phyloP scores from a whole-genome alignment of 2,797 vertebrate species.

The Pseudochirops cupreus region DNA sequence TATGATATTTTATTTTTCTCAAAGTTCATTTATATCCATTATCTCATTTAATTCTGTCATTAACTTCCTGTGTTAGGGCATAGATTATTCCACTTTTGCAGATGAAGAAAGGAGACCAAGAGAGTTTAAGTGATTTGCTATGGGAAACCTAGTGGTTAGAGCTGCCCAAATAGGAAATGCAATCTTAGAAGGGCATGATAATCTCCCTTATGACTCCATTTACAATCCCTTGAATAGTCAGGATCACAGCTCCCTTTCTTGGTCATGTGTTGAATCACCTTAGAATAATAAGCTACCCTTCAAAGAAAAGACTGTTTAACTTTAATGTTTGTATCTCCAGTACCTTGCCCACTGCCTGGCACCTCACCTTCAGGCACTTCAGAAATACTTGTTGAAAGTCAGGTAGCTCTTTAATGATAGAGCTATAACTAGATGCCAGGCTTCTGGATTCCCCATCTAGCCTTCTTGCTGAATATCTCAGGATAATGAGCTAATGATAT shows the following conservation, averaged over 20 bases:
- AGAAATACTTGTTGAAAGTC: background rate
- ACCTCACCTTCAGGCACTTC: background rate
- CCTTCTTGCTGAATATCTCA: background rate
- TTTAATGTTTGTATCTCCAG: too few species aligned
- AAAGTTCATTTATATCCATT: background rate
- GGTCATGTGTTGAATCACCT: background rate
- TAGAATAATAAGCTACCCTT: background rate
- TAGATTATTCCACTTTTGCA: background rate
- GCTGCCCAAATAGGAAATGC: background rate
- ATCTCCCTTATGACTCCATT: background rate
- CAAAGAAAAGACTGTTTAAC: background rate
- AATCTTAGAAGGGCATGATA: background rate
- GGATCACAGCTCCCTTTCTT: background rate
- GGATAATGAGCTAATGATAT: background rate
- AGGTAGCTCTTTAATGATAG: background rate
- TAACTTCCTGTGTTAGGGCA: background rate
- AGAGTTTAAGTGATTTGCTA: background rate
- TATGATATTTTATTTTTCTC: background rate
- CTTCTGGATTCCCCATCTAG: background rate
- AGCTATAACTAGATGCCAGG: background rate
- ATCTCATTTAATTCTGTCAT: background rate
- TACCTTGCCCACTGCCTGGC: too few species aligned
- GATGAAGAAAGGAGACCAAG: background rate
- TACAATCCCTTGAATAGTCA: background rate
- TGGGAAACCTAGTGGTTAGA: background rate